Base-by-base conservation (phyloP, 2,113 vertebrate genomes). In the Nesospiza acunhae region DNA sequence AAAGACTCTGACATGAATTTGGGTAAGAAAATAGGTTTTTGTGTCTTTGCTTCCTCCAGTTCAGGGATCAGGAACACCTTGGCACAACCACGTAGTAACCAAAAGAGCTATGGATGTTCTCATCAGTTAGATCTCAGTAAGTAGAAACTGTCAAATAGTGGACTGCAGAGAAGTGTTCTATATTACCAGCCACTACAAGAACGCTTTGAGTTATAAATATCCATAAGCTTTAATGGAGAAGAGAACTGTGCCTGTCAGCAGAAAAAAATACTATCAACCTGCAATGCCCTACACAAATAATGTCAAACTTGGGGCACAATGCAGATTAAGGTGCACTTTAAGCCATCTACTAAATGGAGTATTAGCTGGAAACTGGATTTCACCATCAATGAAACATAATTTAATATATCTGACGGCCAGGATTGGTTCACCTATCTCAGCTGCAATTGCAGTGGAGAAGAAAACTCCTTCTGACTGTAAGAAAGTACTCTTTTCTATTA, bases 321-420 rank as follows among this genome's bases (percentile, higher is more conserved):
- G 95, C 94, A 96, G 93, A 96, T 96, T 97, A 96, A 96, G 94
- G 82, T 86, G 93, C 96, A 96, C 95, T 96, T 96, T 95, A 96
- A 96, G 82, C 72, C 87, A 95, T 96, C 95, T 91, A 67, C 87
- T 90, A 95, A 96, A 96, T 94, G 85, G 84, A 67, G 60, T 93
- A 88, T 95, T 95, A 96, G 68, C 75, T 95, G 72, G 84, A 93
- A 94, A 85, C 95, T 85, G 72, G 87, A 96, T 93, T 94, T 94
- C 49, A 18, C 89, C 55, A 42, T 96, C 91, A 90, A 76, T 94
- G 91, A 91, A 95, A 93, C 58, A 89, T 87, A 96, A 95, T 96
- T 96, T 91, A 95, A 91, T 95, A 59, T 79, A 94, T 74, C 72
- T 90, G 75, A 91, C 85, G 92, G 87, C 93, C 82, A 90, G 55